phyloP scores from a whole-genome alignment of 2,888 invertebrate species.

The Phrixothrix hirtus region DNA sequence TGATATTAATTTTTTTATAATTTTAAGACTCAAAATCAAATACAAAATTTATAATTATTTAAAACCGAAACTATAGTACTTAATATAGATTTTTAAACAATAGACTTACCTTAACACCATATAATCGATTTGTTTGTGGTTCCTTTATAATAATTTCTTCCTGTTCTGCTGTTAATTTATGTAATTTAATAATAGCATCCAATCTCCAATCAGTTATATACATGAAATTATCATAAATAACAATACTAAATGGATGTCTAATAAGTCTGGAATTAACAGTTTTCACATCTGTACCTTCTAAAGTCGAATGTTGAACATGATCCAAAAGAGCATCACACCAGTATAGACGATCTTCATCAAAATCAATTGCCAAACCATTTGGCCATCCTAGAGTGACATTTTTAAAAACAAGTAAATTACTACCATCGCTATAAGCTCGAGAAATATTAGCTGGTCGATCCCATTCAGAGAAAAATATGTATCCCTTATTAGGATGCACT shows the following conservation, averaged over 20 bases:
- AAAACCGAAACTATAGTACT: too few species aligned
- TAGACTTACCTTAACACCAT: constrained; percentile 76
- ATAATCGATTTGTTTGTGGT: constrained; percentile 86
- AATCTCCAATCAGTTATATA: constrained; percentile 97
- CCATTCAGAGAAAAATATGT: constrained; percentile 95
- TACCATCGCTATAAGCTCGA: constrained; percentile 88
- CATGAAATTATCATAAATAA: constrained; percentile 87
- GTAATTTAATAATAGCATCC: constrained; percentile 88
- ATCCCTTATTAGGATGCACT: constrained; percentile 94
- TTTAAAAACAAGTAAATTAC: constrained; percentile 81
- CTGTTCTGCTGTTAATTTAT: constrained; percentile 86
- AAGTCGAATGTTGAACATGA: constrained; percentile 90
- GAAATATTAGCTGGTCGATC: constrained; percentile 96
- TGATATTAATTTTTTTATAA: too few species aligned
- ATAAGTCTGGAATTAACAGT: constrained; percentile 87
- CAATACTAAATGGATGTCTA: constrained; percentile 89
- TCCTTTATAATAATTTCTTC: constrained; percentile 86
- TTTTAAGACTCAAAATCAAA: too few species aligned
- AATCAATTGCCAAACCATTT: constrained; percentile 94
- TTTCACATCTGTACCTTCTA: constrained; percentile 88
- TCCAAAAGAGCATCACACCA: constrained; percentile 98
- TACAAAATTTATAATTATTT: too few species aligned
- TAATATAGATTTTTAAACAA: too few species aligned
- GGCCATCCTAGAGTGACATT: constrained; percentile 96
- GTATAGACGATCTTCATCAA: constrained; percentile 82